Percentiles rank a stretch among this genome's conserved stretches.
Evolutionary conservation across 2,797 vertebrate species (phyloP).

Genomic region (Myripristis murdjan): DNA sequence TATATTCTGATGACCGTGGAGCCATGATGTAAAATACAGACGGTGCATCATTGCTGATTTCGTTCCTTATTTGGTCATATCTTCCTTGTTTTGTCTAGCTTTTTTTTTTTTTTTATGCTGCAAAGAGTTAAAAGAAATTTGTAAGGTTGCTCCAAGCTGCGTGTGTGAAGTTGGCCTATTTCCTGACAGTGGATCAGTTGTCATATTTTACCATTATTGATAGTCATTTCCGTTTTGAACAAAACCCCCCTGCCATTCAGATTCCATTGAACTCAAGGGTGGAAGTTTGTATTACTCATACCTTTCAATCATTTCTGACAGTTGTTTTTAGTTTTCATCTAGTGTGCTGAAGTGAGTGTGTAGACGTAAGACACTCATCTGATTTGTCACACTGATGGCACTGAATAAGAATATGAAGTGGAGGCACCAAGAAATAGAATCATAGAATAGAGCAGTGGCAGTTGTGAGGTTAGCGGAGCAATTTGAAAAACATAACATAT

Average conservation of each 20-base stretch:
- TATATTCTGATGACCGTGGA: neutral
- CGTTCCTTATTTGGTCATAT: constrained; percentile 12
- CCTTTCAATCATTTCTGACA: constrained; percentile 12
- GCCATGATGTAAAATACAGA: neutral
- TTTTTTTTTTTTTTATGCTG: constrained; percentile 11
- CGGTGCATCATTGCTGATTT: neutral
- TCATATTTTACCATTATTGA: constrained; percentile 42
- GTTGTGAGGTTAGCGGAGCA: neutral
- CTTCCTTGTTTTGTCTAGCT: constrained; percentile 24
- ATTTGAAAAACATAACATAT: neutral
- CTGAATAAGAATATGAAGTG: neutral
- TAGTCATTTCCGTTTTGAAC: constrained; percentile 46
- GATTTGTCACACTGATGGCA: neutral
- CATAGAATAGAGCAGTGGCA: neutral
- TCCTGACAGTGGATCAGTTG: constrained; percentile 58
- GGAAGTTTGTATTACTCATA: constrained; percentile 73
- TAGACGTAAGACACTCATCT: constrained; percentile 9
- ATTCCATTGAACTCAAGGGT: constrained; percentile 52
- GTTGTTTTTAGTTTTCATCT: constrained; percentile 37
- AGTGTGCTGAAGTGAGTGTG: neutral
- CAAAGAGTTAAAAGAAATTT: constrained; percentile 29
- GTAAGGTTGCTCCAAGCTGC: constrained; percentile 26
- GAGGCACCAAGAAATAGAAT: neutral
- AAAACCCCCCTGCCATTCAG: constrained; percentile 7
- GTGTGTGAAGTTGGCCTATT: constrained; percentile 25